Evolutionary conservation across 2,797 vertebrate genomes (phyloP), one percentile per base, ranked within the genome.

Genomic region (Eulemur mongoz): DNA sequence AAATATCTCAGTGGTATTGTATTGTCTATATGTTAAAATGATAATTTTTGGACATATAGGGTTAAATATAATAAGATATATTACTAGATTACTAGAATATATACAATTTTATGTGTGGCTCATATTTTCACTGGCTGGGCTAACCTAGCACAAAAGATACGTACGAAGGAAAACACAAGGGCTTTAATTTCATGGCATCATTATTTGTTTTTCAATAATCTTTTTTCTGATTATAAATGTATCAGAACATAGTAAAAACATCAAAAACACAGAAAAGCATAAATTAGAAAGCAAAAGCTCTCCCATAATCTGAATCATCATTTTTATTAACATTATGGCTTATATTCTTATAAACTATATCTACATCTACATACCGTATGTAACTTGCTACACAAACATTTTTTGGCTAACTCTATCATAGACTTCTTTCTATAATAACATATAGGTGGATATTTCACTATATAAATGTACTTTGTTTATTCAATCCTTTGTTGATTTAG

Each of bases 211-310:
- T 38, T 45, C 35, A 84, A 50, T 76, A 50, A 59, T 89, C n/a
- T 89, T 83, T 87, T 52, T 93, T 79, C 9, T 76, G 3, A 54
- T 91, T 93, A 70, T 59, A 84, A 87, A 45, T 83, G n/a, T 43
- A 96, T 84, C 20, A 84, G 38, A 80, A 63, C 67, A n/a, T 43
- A 48, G 57, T 32, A 82, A 78, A 81, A 91, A 80, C 59, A 38
- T 23, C n/a, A 75, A 70, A 93, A 65, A 40, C 15, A 52, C 11
- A 76, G 25, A 73, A 76, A 92, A 82, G 11, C 43, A 91, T 80
- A 91, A 43, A 73, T 92, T 43, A 92, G 35, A 65, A 78, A 89
- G 57, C n/a, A 90, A 94, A 94, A 89, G 9, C 20, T 76, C 76
- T 94, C 23, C 14, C 43, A 48, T 59, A 86, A 91, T 76, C 38